Conservation (phyloP, 2,888 invertebrate genomes). For the Zele albiditarsus region DNA sequence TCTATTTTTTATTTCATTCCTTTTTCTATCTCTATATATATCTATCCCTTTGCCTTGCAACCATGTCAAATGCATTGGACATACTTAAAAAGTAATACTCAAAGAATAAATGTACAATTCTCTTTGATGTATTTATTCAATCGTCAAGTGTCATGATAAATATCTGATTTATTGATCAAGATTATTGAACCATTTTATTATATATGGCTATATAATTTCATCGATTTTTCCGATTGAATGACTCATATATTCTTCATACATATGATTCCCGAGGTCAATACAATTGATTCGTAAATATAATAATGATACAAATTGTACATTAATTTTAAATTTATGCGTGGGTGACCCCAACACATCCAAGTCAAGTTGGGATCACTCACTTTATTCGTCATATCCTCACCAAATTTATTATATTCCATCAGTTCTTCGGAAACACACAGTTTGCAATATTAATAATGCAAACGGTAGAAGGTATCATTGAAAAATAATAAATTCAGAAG, state of each 20-base stretch:
- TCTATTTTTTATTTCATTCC: conserved; percentile 3
- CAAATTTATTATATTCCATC: neutral
- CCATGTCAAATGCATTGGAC: neutral
- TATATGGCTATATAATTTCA: neutral
- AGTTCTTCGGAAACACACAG: neutral
- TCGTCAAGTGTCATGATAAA: neutral
- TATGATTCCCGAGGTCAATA: conserved; percentile 13
- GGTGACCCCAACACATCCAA: neutral
- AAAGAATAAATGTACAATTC: neutral
- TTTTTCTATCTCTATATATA: neutral
- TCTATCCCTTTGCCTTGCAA: neutral
- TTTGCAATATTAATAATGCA: neutral
- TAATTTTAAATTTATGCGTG: conserved; percentile 21
- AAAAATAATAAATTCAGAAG: no score
- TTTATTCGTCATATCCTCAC: conserved; percentile 25
- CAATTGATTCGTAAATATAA: conserved; percentile 27
- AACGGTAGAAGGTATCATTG: neutral
- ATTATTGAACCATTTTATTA: conserved; percentile 6
- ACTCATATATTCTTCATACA: neutral
- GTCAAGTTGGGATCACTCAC: neutral
- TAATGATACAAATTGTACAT: conserved; percentile 18
- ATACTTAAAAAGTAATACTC: neutral
- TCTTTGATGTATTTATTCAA: neutral
- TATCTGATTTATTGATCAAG: neutral
- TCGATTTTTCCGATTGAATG: neutral